These are phyloP conservation scores for Notarius quadriscutis DNA, from an alignment of 2,113 vertebrate genomes.

Conservation along the genomic window DNA sequence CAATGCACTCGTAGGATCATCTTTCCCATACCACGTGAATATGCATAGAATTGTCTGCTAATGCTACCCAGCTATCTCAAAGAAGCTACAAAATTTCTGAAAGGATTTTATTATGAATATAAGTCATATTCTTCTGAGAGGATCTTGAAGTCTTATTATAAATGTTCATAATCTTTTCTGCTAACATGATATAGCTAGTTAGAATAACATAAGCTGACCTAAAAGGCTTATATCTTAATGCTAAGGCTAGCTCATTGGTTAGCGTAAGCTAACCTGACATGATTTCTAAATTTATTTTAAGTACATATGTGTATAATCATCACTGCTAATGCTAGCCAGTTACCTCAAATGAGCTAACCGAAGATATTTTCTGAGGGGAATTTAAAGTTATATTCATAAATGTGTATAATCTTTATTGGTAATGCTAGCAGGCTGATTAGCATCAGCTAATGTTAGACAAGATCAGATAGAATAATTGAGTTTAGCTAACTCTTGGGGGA, in stretches of 20 bases:
- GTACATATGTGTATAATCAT: not conserved
- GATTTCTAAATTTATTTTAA: not conserved
- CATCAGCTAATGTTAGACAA: not conserved
- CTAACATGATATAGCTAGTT: not conserved
- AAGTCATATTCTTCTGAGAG: not conserved
- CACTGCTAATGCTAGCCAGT: not conserved
- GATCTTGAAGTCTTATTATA: not conserved
- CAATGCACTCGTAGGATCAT: no score
- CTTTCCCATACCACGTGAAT: no score
- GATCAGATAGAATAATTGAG: not conserved
- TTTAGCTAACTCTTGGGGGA: not conserved
- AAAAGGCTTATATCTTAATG: not conserved
- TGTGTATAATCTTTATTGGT: not conserved
- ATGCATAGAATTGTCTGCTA: not conserved
- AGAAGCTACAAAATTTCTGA: not conserved
- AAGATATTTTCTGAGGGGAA: not conserved
- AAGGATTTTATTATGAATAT: not conserved
- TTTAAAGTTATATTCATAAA: not conserved
- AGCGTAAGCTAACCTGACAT: not conserved
- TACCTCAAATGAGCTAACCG: not conserved
- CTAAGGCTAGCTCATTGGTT: not conserved
- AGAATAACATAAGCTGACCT: not conserved
- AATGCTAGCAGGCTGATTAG: no score
- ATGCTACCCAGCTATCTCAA: not conserved
- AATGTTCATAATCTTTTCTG: not conserved